Evolutionary conservation across 1,140 invertebrate species (phyloP).

Genomic region (Berghia stephanieae): DNA sequence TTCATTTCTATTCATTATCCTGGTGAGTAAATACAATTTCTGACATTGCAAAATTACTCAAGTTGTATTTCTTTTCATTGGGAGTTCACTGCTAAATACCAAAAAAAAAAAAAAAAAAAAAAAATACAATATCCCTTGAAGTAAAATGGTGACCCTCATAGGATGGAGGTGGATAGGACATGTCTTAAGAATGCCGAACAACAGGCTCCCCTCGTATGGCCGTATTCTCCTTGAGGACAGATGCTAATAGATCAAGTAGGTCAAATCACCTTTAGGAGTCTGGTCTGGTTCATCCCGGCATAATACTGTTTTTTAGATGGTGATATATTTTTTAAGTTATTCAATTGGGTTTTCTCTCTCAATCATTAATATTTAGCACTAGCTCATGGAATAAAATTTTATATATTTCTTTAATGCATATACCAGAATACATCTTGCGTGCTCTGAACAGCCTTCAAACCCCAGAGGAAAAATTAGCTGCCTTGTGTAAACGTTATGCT

Average conservation of each 20-base stretch:
- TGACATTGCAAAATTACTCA: too few relatives aligned
- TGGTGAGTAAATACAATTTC: too few relatives aligned
- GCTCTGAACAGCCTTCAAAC: constrained; percentile 74
- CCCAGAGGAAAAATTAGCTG: constrained; percentile 79
- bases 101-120: too few relatives aligned
- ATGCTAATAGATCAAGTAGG: background rate
- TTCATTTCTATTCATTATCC: too few relatives aligned
- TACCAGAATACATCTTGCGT: constrained; percentile 78
- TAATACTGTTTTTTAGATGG: background rate
- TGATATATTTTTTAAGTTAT: background rate
- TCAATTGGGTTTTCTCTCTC: background rate
- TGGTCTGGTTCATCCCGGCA: background rate
- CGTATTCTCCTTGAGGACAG: background rate
- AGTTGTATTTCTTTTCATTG: too few relatives aligned
- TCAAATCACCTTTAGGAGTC: background rate
- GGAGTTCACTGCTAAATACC: too few relatives aligned
- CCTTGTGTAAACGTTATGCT: constrained; percentile 78
- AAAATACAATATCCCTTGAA: too few relatives aligned
- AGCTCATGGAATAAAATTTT: background rate
- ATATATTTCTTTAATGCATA: constrained; percentile 31
- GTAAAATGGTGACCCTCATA: too few relatives aligned
- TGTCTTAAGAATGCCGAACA: too few relatives aligned
- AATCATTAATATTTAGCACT: background rate
- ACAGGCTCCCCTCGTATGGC: too few relatives aligned
- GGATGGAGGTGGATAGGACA: too few relatives aligned